Conservation (phyloP, 2,797 vertebrate genomes). For the Acridotheres tristis region DNA sequence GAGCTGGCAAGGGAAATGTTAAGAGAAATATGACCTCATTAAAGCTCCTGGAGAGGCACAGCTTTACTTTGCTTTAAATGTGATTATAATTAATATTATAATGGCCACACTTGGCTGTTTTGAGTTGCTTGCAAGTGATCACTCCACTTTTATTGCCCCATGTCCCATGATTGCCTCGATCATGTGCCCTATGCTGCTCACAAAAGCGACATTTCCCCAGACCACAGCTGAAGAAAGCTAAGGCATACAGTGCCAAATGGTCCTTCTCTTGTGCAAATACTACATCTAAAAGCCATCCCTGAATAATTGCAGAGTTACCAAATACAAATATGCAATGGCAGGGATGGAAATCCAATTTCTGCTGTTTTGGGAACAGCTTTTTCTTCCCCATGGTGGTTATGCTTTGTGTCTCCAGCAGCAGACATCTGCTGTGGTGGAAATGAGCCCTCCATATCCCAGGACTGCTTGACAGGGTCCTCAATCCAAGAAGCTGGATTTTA, state of each 20-base stretch:
- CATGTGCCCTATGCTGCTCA: background rate
- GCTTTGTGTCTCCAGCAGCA: background rate
- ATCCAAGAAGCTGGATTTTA: background rate
- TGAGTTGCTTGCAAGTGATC: background rate
- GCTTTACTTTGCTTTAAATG: background rate
- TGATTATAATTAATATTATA: background rate
- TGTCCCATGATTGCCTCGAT: background rate
- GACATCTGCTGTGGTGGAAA: background rate
- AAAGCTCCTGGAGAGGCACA: background rate
- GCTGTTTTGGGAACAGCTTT: background rate
- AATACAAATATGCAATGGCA: rapidly evolving
- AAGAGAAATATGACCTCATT: background rate
- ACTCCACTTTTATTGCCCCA: background rate
- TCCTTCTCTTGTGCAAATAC: background rate
- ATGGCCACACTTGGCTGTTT: background rate
- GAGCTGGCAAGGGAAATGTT: background rate
- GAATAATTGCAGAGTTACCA: background rate
- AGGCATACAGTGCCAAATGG: background rate
- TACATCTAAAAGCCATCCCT: background rate
- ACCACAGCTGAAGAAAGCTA: background rate
- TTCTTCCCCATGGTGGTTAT: background rate
- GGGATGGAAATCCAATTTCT: background rate
- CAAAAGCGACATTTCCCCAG: background rate
- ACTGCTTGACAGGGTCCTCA: background rate
- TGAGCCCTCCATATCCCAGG: rapidly evolving